Conservation (phyloP, 2,113 vertebrate genomes). For the Sula dactylatra region DNA sequence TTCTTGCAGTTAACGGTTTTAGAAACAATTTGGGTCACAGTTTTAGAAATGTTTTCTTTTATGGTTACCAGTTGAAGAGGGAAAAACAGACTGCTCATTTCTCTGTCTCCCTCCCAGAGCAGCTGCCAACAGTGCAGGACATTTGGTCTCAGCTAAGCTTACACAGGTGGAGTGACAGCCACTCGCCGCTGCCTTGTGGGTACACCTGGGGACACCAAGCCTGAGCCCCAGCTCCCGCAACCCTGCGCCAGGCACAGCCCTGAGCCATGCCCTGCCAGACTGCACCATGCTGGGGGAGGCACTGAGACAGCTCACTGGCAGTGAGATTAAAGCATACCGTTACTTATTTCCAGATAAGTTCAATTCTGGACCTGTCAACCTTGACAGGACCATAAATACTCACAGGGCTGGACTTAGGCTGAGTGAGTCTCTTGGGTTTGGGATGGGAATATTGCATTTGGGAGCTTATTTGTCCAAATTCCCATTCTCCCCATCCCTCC, state of each 20-base stretch:
- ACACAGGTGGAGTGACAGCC: not conserved
- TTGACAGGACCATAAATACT: conserved; percentile 17
- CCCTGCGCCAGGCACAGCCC: not conserved
- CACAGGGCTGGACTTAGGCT: not conserved
- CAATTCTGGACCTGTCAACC: not conserved
- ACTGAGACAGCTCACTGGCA: not conserved
- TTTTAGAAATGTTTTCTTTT: not conserved
- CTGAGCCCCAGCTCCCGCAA: not conserved
- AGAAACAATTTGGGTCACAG: not conserved
- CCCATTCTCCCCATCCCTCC: not conserved
- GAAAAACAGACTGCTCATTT: not conserved
- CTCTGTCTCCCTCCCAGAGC: not conserved
- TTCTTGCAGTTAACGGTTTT: not conserved
- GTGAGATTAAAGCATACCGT: not conserved
- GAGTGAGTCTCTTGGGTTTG: not conserved
- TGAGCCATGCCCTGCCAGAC: not conserved
- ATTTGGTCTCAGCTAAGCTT: not conserved
- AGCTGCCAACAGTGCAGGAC: not conserved
- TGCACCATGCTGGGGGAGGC: fast-evolving
- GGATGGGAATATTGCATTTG: not conserved
- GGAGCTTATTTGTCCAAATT: not conserved
- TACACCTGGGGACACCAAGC: not conserved
- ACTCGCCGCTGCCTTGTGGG: fast-evolving
- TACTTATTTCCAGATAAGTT: not conserved
- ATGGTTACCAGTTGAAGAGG: not conserved